Percentiles rank a stretch among this genome's conserved stretches.
These are phyloP conservation scores for Alcedo quadribrachys DNA, from an alignment of 2,797 vertebrate species.

Conservation along the genomic window DNA sequence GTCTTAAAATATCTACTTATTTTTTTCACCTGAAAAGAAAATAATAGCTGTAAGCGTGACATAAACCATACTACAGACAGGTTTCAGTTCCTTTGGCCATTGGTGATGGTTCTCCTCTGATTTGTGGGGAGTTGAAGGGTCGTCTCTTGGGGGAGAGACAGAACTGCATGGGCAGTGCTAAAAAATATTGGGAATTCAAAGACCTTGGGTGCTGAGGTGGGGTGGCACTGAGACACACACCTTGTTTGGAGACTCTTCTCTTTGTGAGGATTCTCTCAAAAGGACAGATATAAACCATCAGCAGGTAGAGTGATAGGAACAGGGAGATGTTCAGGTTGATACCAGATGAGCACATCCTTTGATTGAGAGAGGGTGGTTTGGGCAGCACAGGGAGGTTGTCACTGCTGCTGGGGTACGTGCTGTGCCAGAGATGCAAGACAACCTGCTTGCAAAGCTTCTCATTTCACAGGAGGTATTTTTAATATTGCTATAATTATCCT, in stretches of 20 bases:
- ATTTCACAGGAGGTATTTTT: background rate
- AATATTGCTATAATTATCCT: conserved; percentile 1
- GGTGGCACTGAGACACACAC: background rate
- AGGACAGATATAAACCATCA: background rate
- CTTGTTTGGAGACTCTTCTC: background rate
- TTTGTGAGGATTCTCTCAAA: background rate
- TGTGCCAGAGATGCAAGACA: background rate
- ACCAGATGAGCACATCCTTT: background rate
- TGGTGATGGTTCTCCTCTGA: background rate
- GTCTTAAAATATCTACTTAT: background rate
- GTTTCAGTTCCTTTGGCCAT: background rate
- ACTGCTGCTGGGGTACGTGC: background rate
- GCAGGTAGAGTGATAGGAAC: background rate
- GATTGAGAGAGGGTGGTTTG: background rate
- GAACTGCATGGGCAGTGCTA: background rate
- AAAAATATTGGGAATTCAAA: background rate
- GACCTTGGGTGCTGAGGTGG: background rate
- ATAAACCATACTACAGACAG: background rate
- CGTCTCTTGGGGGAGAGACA: background rate
- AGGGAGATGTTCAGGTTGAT: background rate
- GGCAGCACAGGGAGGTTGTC: background rate
- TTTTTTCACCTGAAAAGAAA: background rate
- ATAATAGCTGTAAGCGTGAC: background rate
- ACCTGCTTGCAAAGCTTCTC: background rate
- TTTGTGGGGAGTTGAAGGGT: background rate